Evolutionary conservation across 2,888 invertebrate genomes (phyloP), one percentile per base, ranked within the genome.

Genomic region (Megamerina dolium): DNA sequence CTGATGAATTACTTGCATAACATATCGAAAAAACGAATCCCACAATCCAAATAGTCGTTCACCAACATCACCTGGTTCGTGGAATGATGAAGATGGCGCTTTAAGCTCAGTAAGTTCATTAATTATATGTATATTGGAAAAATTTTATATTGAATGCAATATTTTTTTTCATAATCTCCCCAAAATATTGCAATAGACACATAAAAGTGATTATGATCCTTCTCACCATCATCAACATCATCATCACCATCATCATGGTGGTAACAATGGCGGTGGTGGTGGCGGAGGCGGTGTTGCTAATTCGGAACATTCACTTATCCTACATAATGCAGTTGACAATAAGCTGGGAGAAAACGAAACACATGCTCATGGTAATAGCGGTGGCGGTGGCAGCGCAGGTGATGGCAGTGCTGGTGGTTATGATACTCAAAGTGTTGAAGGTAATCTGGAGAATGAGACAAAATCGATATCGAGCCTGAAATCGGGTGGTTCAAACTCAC

Each of bases 381-480:
- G 46, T 3, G 45, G 48, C 34, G 64, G 38, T 33, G 42, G 35
- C 18, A 37, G 29, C 13, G 34, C 38, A 41, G 21, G 33, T 21
- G 46, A 83, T 58, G 85, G 85, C 67, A 85, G 45, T 18, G 49
- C 83, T 73, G 85, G 83, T 65, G 86, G 84, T 69, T 92, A 89
- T 73, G 93, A 92, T 73, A 91, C 91, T 70, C 78, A 90, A 58
- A 91, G 92, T 62, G 88, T 90, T 45, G 92, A 93, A 64, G 91
- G 90, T 49, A 90, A 90, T 71, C 85, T 91, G 50, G 92, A 93
- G 71, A 87, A 91, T 48, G 92, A 93, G 73, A 92, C 93, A 4
- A 84, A 90, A 59, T 90, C 90, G 55, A 87, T 87, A 52, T 87
- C 88, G 69, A 87, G 86, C 70, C 80, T 83, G 41, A 83, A 84